Conservation (phyloP, 2,888 invertebrate genomes). For the Drosophila hawaiiensis region DNA sequence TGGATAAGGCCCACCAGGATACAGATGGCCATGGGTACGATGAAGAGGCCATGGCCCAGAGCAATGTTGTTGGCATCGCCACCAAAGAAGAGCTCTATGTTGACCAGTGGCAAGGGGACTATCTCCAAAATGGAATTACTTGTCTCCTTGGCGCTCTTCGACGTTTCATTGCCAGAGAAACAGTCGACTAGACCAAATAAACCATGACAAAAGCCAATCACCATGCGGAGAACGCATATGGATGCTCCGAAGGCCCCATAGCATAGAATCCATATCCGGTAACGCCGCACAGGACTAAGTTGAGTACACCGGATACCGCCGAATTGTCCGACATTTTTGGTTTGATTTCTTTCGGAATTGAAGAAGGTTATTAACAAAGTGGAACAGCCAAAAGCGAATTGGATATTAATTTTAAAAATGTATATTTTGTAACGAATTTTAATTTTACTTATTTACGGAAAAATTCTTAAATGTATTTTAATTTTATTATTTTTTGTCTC, state of each 20-base stretch:
- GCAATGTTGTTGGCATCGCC: conserved; percentile 69
- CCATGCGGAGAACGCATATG: conserved; percentile 76
- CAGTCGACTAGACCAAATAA: conserved; percentile 56
- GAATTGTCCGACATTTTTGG: conserved; percentile 55
- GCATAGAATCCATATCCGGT: conserved; percentile 66
- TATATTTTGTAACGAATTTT: conserved; percentile 10
- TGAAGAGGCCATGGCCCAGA: conserved; percentile 75
- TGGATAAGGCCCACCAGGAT: conserved; percentile 39
- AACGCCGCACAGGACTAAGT: conserved; percentile 66
- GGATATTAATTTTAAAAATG: neutral
- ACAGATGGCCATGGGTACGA: conserved; percentile 71
- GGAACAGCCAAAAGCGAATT: neutral
- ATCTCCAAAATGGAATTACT: conserved; percentile 65
- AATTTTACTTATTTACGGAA: conserved; percentile 1
- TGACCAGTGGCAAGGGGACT: conserved; percentile 72
- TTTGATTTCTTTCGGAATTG: neutral
- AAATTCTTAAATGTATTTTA: conserved; percentile 32
- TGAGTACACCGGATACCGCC: conserved; percentile 41
- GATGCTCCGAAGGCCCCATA: conserved; percentile 59
- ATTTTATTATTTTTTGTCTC: conserved; percentile 36
- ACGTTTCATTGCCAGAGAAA: conserved; percentile 17
- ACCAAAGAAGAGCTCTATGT: conserved; percentile 67
- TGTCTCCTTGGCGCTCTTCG: conserved; percentile 19
- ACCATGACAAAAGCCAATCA: conserved; percentile 75
- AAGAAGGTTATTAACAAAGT: neutral